These are phyloP conservation scores for Catostomus latipinnis DNA, from an alignment of 2,797 vertebrate genomes.

Conservation along the genomic window DNA sequence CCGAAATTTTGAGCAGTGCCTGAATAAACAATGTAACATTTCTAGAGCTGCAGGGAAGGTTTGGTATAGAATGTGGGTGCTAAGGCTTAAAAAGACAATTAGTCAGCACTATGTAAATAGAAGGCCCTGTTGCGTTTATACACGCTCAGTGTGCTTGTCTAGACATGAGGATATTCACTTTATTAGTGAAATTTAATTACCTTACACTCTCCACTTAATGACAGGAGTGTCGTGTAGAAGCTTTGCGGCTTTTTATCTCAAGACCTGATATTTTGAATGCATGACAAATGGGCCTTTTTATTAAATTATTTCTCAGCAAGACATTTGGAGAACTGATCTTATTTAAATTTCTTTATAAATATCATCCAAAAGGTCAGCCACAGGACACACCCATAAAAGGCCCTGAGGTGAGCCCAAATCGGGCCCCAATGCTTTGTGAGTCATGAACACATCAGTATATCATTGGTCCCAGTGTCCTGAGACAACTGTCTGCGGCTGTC, in stretches of 20 bases:
- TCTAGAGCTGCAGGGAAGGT: constrained; percentile 41
- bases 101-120: constrained; percentile 24
- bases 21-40: constrained; percentile 34
- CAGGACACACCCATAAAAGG: not conserved
- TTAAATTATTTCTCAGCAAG: not conserved
- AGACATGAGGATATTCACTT: constrained; percentile 55
- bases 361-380: not conserved
- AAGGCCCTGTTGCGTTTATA: constrained; percentile 27
- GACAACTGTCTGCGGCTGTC: constrained; percentile 74
- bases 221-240: not conserved
- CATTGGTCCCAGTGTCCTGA: constrained; percentile 63
- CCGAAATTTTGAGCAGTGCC: not conserved
- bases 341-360: not conserved
- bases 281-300: not conserved
- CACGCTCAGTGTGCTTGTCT: constrained; percentile 43
- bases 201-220: constrained; percentile 25
- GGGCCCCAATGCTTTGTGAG: constrained; percentile 56
- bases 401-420: constrained; percentile 25
- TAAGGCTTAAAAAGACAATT: constrained; percentile 32
- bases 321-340: not conserved
- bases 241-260: not conserved
- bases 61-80: constrained; percentile 23
- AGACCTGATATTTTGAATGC: not conserved
- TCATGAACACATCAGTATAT: constrained; percentile 71
- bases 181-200: constrained; percentile 54